Base-by-base conservation (phyloP, 1,140 invertebrate genomes). In the Nasonia vitripennis region DNA sequence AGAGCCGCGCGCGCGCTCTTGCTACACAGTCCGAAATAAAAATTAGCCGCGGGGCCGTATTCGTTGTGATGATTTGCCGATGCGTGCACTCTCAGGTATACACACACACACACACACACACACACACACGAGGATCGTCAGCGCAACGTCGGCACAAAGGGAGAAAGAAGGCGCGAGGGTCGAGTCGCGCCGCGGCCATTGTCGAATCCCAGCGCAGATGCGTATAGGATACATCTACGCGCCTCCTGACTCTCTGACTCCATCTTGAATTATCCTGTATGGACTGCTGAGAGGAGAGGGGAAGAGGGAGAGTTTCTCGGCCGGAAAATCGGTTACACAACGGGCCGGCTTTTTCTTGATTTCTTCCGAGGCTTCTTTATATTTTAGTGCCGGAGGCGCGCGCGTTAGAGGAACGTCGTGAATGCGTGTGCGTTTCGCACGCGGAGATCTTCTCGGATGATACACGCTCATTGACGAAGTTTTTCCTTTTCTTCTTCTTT, bases 241-340 rank as follows among this genome's bases (percentile, higher is more conserved):
- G 12, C 34, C 78, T 86, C 73, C 89, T 92, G 92, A 92, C 92
- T 93, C 89, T 84, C 84, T 92, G 92, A 93, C 92, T 93, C 91
- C 90, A 92, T 93, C 89, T 92, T 92, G 91, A 92, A 91, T 92
- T 89, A 91, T 91, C 89, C 55, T 12, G 48, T 81, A 48, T 81
- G 71, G 41, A 41, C 48, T 5, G 45, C 1, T 75, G 27, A 27
- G 48, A 1, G 10, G 14, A 62, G 14, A 62, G 2, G 2, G 34
- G 10, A 17, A 31, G 41, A 51, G 45, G 10, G 48, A n/a, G 55
- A n/a, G 7, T n/a, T 20, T 5, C n/a, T 75, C 78, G 51, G 2
- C 48, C 20, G 78, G 70, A 85, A 85, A 85, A 85, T 85, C 51
- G 83, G 37, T 78, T 79, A 84, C 62, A 37, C 55, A 12, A 67